These are phyloP conservation scores for Zele albiditarsus DNA, from an alignment of 2,888 invertebrate species.

Conservation along the genomic window DNA sequence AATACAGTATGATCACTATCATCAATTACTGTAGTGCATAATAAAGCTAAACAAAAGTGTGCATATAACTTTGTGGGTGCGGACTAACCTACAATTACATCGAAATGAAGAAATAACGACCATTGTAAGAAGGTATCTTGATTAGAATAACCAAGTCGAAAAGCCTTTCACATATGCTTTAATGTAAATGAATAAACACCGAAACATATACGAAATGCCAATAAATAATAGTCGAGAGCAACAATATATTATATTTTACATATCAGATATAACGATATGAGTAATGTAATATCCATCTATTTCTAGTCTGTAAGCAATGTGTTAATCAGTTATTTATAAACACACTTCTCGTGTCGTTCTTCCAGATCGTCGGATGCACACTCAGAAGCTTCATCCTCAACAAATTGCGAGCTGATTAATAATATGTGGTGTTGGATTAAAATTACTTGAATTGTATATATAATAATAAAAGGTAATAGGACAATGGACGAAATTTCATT, in stretches of 20 bases:
- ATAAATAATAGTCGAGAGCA: neutral
- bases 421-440: slow-evolving; percentile 41
- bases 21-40: slow-evolving; percentile 51
- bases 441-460: slow-evolving; percentile 29
- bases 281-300: slow-evolving; percentile 58
- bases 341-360: slow-evolving; percentile 57
- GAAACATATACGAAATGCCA: too few species aligned
- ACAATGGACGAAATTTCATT: slow-evolving; percentile 70
- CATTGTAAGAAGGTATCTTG: neutral
- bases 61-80: neutral
- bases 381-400: slow-evolving; percentile 18
- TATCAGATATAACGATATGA: neutral
- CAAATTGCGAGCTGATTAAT: slow-evolving; percentile 36
- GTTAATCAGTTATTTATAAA: slow-evolving; percentile 71
- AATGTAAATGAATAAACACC: neutral
- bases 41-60: slow-evolving; percentile 21
- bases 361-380: slow-evolving; percentile 54
- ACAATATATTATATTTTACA: neutral
- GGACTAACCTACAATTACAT: neutral
- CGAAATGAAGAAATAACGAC: neutral
- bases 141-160: neutral
- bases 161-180: neutral
- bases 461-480: neutral
- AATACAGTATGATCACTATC: slow-evolving; percentile 42
- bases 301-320: slow-evolving; percentile 64